phyloP scores from a whole-genome alignment of 2,888 invertebrate genomes.

The Chrysomela aeneicollis region DNA sequence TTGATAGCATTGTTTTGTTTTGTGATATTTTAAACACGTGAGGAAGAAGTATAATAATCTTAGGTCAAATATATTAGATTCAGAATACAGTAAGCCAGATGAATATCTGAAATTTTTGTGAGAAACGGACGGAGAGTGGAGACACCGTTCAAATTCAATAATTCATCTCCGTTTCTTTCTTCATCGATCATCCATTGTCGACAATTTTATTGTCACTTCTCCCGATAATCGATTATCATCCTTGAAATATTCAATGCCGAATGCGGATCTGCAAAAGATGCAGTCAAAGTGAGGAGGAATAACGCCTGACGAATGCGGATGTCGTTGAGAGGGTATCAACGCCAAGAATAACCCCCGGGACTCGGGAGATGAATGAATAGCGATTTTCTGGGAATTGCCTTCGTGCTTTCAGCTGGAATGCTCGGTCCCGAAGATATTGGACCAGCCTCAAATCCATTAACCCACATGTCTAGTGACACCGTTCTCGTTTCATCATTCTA shows the following conservation, averaged over 20 bases:
- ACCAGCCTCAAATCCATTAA: not conserved
- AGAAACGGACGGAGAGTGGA: too few species aligned
- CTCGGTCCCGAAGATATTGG: conserved; percentile 2
- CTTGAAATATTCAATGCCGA: not conserved
- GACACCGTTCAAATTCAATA: too few species aligned
- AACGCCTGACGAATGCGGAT: conserved; percentile 17
- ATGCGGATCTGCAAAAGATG: not conserved
- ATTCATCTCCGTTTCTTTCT: too few species aligned
- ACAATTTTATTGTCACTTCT: too few species aligned
- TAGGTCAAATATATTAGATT: too few species aligned
- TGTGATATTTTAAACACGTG: too few species aligned
- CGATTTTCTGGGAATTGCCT: conserved; percentile 18
- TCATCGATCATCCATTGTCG: too few species aligned
- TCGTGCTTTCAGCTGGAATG: conserved; percentile 17
- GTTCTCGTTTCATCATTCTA: not conserved
- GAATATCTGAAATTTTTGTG: too few species aligned
- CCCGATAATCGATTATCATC: too few species aligned
- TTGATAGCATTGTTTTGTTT: too few species aligned
- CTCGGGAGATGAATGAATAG: conserved; percentile 22
- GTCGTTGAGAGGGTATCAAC: conserved; percentile 21
- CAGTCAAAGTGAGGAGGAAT: not conserved
- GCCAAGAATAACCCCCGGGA: conserved; percentile 18
- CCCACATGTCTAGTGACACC: not conserved
- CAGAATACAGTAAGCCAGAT: too few species aligned
- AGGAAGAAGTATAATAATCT: too few species aligned